Percentiles rank a stretch among this genome's conserved stretches.
Conservation (phyloP, 2,113 vertebrate genomes). For the Ochotona princeps region DNA sequence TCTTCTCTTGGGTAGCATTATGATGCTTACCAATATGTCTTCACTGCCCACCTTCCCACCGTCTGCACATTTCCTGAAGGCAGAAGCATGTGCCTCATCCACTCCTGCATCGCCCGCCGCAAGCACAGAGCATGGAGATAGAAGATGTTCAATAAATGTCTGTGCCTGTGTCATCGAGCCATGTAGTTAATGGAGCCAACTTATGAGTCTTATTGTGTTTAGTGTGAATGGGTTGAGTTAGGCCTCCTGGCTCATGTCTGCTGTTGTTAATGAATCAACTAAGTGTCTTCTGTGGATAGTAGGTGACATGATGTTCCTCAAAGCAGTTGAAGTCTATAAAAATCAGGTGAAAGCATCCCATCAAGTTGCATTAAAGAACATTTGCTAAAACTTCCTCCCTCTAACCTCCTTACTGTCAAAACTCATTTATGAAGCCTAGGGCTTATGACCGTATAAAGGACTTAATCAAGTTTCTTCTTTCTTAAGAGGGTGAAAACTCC, state of each 20-base stretch:
- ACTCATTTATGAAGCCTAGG: constrained; percentile 79
- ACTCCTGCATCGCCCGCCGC: neutral
- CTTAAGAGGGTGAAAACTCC: constrained; percentile 76
- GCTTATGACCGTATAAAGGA: constrained; percentile 79
- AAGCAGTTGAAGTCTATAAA: constrained; percentile 78
- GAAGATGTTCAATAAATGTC: neutral
- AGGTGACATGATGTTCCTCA: constrained; percentile 58
- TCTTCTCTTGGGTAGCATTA: neutral
- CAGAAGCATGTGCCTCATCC: neutral
- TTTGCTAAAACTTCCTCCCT: constrained; percentile 81
- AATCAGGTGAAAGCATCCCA: constrained; percentile 82
- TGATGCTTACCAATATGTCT: neutral
- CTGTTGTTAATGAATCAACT: constrained; percentile 52
- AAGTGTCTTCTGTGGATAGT: constrained; percentile 69
- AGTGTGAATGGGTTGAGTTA: neutral
- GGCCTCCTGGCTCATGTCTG: constrained; percentile 4
- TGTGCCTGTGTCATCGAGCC: neutral
- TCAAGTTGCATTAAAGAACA: constrained; percentile 82
- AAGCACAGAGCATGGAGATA: neutral
- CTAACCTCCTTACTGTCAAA: constrained; percentile 84
- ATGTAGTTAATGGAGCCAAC: neutral
- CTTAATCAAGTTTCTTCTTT: constrained; percentile 82
- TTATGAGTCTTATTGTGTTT: neutral
- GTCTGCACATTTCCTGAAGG: neutral
- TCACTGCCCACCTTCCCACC: neutral